Evolutionary conservation across 2,113 vertebrate genomes (phyloP), one percentile per base, ranked within the genome.

Genomic region (Hassar affinis): DNA sequence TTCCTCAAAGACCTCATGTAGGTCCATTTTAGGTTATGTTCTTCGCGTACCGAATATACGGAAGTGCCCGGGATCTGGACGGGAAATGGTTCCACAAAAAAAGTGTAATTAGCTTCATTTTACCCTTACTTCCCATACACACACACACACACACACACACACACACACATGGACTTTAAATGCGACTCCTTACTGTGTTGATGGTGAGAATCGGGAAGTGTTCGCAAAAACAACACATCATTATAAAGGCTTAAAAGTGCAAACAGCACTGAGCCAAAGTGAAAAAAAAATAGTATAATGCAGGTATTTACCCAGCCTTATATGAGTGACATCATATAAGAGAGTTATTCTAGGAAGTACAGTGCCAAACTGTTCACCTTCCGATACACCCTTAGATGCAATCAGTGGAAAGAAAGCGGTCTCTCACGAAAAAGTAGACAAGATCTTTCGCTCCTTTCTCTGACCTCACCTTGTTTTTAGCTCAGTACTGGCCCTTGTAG

Each of bases 211-310:
- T 93, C 93, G 96, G 93, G 88, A 91, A 89, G 94, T 89, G 92
- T 92, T 92, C 90, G 90, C 88, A 86, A 91, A 94, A 94, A 92
- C 91, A 94, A 93, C 91, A 91, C 93, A 91, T 93, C 94, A 90
- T 95, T 95, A 91, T 89, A 85, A 79, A 75, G 92, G 91, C 90
- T 93, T 69, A 88, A 89, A 90, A 94, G 90, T 89, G 93, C 92
- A 91, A 94, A 94, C 90, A 88, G 91, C 90, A 89, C 79, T n/a
- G n/a, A 69, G 66, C 85, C 47, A 11, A 61, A 30, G 79, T 82
- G 86, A 90, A 89, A 88, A 71, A 64, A 74, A 33, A 64, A 68
- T 0, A 88, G 87, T 90, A 82, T 92, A 92, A 91, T 88, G 82
- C 89, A 69, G 92, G 91, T 92, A 92, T 94, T 93, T 94, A 93